Evolutionary conservation across 2,113 vertebrate genomes (phyloP), one percentile per base, ranked within the genome.

Genomic region (Calypte anna): DNA sequence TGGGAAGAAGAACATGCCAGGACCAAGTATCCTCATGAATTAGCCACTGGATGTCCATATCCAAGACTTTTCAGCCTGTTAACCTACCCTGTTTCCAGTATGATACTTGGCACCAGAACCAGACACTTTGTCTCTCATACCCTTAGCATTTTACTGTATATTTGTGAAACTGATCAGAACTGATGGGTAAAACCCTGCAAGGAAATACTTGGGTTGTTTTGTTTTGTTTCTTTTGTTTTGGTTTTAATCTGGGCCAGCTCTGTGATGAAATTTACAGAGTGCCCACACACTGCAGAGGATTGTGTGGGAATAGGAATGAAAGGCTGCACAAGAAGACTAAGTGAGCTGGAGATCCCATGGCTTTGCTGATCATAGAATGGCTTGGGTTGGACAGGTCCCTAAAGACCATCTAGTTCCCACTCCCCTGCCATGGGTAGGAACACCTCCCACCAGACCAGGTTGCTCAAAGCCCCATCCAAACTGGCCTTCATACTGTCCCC

Each of bases 241-340:
- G 64, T 68, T 54, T 63, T 76, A 12, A 30, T 67, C 28, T 51
- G 33, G 16, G 80, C 43, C 31, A 67, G 13, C 31, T 75, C 57
- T 50, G 19, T 31, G 3, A 63, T 67, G 38, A 46, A 17, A 75
- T 67, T 25, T 54, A 21, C 73, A 0, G 0, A n/a, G 9, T 44
- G 12, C 23, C 44, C 66, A 70, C 30, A 27, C 1, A 40, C 22
- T 0, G 0, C 22, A 75, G 61, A 67, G 18, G 38, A 81, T 21
- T 54, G 18, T 27, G 36, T 70, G 81, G 51, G 43, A 94, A 75
- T 50, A 82, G 28, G 33, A 73, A 14, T 16, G 44, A 82, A 94
- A 93, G 61, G n/a, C 24, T 91, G 53, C 27, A 54, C 55, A 70
- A 59, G 33, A 72, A 58, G 17, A 36, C 57, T 64, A n/a, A 30